Evolutionary conservation across 2,797 vertebrate genomes (phyloP).

Genomic region (Melopsittacus undulatus): DNA sequence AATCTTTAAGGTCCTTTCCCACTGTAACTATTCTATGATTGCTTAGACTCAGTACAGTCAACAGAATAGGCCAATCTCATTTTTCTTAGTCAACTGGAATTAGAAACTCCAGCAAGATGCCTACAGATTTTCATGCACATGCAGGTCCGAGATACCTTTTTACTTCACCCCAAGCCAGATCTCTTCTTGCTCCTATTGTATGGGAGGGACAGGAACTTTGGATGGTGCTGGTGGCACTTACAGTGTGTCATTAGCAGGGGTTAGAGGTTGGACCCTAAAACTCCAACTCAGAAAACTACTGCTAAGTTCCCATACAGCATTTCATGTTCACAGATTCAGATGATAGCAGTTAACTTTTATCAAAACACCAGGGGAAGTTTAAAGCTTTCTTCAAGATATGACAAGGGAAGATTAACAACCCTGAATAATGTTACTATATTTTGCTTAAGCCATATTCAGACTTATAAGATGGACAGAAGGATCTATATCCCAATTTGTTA

Average conservation of each 20-base stretch:
- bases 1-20: not conserved
- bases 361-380: not conserved
- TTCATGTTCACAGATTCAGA: not conserved
- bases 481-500: not conserved
- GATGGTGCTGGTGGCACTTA: not conserved
- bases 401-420: not conserved
- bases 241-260: not conserved
- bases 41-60: not conserved
- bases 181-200: not conserved
- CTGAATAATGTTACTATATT: not conserved
- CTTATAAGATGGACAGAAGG: not conserved
- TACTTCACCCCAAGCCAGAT: not conserved
- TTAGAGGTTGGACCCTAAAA: not conserved
- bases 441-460: not conserved
- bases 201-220: not conserved
- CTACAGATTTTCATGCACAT: not conserved
- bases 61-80: not conserved
- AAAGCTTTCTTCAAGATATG: not conserved
- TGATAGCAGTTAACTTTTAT: not conserved
- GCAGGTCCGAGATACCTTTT: not conserved
- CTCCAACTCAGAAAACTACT: not conserved
- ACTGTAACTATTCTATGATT: not conserved
- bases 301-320: not conserved
- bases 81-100: not conserved
- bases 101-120: not conserved